phyloP scores from a whole-genome alignment of 2,888 invertebrate species.

The Mesochorus sp. region DNA sequence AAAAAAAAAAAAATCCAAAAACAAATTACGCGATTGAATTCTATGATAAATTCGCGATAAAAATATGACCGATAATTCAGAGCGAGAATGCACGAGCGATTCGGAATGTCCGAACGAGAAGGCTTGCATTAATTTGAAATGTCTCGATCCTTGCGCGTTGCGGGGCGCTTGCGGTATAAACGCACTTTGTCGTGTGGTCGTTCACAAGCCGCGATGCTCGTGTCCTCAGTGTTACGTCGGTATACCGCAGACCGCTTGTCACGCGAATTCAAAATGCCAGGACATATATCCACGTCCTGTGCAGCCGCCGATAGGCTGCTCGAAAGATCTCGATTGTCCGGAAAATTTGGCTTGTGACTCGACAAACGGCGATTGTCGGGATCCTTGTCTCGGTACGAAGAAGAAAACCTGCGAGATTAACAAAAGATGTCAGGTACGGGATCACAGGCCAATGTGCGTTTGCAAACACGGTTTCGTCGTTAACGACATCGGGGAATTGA shows the following conservation, averaged over 20 bases:
- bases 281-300: slow-evolving; percentile 85
- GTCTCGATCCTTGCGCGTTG: slow-evolving; percentile 94
- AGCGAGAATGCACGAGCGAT: slow-evolving; percentile 95
- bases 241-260: slow-evolving; percentile 90
- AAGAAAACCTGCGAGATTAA: slow-evolving; percentile 89
- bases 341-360: slow-evolving; percentile 89
- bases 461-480: slow-evolving; percentile 95
- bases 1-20: slow-evolving; percentile 33
- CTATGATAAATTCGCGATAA: background rate
- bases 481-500: slow-evolving; percentile 93
- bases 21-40: background rate
- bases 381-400: slow-evolving; percentile 88
- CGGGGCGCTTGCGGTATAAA: slow-evolving; percentile 95
- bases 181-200: slow-evolving; percentile 92
- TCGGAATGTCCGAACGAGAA: slow-evolving; percentile 95
- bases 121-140: slow-evolving; percentile 95
- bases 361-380: slow-evolving; percentile 88
- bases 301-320: slow-evolving; percentile 85
- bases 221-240: slow-evolving; percentile 95
- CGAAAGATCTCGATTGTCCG: slow-evolving; percentile 88
- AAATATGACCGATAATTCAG: slow-evolving; percentile 78
- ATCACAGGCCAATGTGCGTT: slow-evolving; percentile 92
- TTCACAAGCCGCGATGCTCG: slow-evolving; percentile 93
- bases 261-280: slow-evolving; percentile 90
- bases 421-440: slow-evolving; percentile 94